These are phyloP conservation scores for Chaenocephalus aceratus DNA, from an alignment of 2,113 vertebrate genomes.

Conservation along the genomic window DNA sequence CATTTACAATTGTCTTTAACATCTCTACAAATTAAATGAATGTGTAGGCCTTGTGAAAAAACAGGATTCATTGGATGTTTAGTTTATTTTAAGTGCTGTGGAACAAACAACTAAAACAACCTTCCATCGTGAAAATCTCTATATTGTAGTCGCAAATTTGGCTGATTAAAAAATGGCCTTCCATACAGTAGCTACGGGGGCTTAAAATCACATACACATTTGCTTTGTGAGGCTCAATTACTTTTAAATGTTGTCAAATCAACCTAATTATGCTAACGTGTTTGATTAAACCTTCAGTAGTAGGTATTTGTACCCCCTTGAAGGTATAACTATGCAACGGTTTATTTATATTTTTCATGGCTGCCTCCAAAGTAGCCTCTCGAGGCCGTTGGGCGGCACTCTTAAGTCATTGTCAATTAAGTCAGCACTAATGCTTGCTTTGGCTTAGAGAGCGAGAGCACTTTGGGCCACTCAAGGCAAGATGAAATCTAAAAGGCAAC, in stretches of 20 bases:
- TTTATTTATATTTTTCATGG: slow-evolving; percentile 13
- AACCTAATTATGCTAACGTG: background rate
- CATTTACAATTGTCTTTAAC: background rate
- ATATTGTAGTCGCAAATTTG: background rate
- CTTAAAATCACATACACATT: background rate
- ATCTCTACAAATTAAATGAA: background rate
- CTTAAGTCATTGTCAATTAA: slow-evolving; percentile 60
- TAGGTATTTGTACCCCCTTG: background rate
- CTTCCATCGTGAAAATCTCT: background rate
- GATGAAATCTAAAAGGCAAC: slow-evolving; percentile 30
- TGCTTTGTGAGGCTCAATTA: background rate
- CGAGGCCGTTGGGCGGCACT: slow-evolving; percentile 35
- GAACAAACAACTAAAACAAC: background rate
- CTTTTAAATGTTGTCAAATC: background rate
- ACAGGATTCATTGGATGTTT: background rate
- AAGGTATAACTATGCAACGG: background rate
- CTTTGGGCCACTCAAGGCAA: slow-evolving; percentile 34
- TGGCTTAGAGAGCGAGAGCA: slow-evolving; percentile 13
- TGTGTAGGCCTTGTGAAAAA: background rate
- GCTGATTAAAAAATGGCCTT: background rate
- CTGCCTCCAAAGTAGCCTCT: slow-evolving; percentile 25
- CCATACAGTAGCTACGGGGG: too few species aligned
- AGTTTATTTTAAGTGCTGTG: background rate
- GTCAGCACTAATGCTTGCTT: slow-evolving; percentile 38
- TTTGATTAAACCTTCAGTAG: background rate